Conservation (phyloP, 2,113 vertebrate species). For the Sialia sialis region DNA sequence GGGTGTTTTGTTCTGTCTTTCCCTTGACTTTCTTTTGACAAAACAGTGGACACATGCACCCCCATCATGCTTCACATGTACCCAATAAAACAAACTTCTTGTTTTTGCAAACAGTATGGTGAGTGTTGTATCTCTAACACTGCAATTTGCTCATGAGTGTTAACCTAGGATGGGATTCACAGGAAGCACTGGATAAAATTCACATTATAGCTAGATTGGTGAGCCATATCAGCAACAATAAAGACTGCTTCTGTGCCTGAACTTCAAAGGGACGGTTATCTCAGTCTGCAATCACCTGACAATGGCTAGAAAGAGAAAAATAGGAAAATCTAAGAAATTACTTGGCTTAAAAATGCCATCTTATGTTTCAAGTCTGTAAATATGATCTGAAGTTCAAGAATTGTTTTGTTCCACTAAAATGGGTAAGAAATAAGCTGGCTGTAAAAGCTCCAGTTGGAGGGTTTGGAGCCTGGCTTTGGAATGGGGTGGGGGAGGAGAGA, state of each 20-base stretch:
- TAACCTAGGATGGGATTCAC: slow-evolving; percentile 26
- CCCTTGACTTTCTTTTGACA: neutral
- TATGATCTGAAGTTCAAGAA: slow-evolving; percentile 57
- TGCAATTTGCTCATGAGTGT: slow-evolving; percentile 15
- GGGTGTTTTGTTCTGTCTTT: neutral
- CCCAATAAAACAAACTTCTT: neutral
- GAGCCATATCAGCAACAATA: slow-evolving; percentile 59
- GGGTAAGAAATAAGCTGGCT: slow-evolving; percentile 43
- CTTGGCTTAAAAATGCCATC: slow-evolving; percentile 62
- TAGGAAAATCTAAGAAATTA: slow-evolving; percentile 63
- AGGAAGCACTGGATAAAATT: slow-evolving; percentile 45
- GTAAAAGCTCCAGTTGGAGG: neutral
- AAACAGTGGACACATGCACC: neutral
- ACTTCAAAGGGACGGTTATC: slow-evolving; percentile 69
- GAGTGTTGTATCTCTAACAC: neutral
- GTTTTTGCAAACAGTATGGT: neutral
- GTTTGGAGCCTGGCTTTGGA: neutral
- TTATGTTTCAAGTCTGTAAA: slow-evolving; percentile 65
- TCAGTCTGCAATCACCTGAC: slow-evolving; percentile 70
- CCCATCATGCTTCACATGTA: neutral
- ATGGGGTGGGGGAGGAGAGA: neutral
- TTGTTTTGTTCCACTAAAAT: slow-evolving; percentile 61
- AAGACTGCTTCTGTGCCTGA: slow-evolving; percentile 64
- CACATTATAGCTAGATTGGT: slow-evolving; percentile 24
- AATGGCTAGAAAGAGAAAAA: slow-evolving; percentile 65